These are phyloP conservation scores for Zaprionus davidi DNA, from an alignment of 1,140 invertebrate genomes.

Conservation along the genomic window DNA sequence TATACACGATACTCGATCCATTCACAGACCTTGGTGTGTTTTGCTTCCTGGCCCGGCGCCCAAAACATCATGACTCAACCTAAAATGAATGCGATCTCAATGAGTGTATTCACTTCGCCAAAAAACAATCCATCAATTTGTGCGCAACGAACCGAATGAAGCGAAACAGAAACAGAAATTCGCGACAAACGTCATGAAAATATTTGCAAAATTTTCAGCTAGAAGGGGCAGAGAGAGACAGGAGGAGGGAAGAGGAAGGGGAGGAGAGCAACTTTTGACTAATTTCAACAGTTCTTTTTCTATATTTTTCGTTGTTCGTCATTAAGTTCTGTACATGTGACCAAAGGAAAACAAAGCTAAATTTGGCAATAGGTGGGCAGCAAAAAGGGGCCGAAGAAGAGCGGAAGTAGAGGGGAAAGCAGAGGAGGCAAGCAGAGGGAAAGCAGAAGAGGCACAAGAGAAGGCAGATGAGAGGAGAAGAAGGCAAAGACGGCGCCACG, in stretches of 20 bases:
- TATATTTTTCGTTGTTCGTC: constrained; percentile 16
- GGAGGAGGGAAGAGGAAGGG: not conserved
- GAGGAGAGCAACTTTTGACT: constrained; percentile 5
- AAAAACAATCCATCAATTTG: constrained; percentile 64
- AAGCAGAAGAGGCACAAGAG: too few relatives aligned
- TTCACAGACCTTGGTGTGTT: constrained; percentile 21
- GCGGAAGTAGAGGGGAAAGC: too few relatives aligned
- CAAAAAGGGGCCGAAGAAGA: not conserved
- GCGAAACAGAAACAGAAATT: constrained; percentile 11
- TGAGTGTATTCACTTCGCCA: constrained; percentile 29
- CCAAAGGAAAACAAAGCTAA: constrained; percentile 33
- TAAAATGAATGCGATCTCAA: constrained; percentile 48
- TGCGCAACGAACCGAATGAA: constrained; percentile 1
- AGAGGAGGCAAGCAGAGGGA: too few relatives aligned
- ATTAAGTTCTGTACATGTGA: constrained; percentile 62
- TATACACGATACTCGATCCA: not conserved
- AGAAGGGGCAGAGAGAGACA: not conserved
- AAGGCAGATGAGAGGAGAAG: not conserved
- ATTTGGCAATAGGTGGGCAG: constrained; percentile 20
- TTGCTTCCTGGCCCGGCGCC: constrained; percentile 53
- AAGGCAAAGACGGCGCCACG: constrained; percentile 11
- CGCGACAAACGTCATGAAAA: constrained; percentile 68
- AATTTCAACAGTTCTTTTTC: constrained; percentile 11
- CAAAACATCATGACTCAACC: constrained; percentile 56
- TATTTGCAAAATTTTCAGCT: constrained; percentile 11